Percentiles rank a stretch among this genome's conserved stretches.
These are phyloP conservation scores for Pheosia tremula DNA, from an alignment of 2,888 invertebrate genomes.

Conservation along the genomic window DNA sequence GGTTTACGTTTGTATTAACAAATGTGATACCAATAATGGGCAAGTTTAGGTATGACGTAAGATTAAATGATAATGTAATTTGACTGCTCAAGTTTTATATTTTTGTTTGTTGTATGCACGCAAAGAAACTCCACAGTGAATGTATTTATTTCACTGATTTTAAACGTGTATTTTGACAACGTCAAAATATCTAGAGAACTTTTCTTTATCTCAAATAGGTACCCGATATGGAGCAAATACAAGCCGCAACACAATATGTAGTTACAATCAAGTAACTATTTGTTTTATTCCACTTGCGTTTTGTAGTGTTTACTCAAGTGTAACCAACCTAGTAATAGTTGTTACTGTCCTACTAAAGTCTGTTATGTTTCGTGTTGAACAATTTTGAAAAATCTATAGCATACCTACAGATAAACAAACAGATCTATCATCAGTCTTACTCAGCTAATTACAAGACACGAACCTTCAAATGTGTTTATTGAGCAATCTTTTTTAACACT, in stretches of 20 bases:
- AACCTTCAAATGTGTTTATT: too few species aligned
- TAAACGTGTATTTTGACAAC: too few species aligned
- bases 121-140: too few species aligned
- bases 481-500: conserved; percentile 11
- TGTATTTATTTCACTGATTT: too few species aligned
- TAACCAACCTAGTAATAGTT: conserved; percentile 6
- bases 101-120: too few species aligned
- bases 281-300: conserved; percentile 22
- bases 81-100: not conserved
- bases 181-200: not conserved
- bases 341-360: not conserved
- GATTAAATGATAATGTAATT: not conserved
- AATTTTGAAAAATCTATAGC: too few species aligned
- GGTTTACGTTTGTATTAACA: not conserved
- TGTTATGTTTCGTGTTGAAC: not conserved
- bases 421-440: conserved; percentile 17
- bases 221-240: not conserved
- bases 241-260: not conserved
- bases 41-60: not conserved
- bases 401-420: too few species aligned
- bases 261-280: conserved; percentile 27
- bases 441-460: conserved; percentile 4
- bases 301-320: conserved; percentile 21
- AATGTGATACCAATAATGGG: not conserved
- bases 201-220: too few species aligned